phyloP scores from a whole-genome alignment of 2,113 vertebrate genomes.

The Tonatia bakeri region DNA sequence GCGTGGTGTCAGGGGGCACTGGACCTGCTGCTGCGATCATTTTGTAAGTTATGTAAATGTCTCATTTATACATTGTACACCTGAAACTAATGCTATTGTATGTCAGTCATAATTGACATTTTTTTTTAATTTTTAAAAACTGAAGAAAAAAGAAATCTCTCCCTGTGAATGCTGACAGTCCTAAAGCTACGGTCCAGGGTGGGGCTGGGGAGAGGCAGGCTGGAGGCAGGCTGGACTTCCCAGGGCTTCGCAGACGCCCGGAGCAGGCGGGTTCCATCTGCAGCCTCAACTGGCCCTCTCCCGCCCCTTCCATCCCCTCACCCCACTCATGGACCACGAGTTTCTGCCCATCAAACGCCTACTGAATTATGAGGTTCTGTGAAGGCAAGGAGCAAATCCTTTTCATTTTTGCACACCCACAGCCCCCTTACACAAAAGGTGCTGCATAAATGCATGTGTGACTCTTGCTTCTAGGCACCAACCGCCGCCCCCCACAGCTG shows the following conservation, averaged over 20 bases:
- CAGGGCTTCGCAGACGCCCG: not conserved
- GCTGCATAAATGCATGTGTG: not conserved
- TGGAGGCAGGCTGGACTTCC: not conserved
- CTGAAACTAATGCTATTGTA: not conserved
- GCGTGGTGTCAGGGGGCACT: too few relatives aligned
- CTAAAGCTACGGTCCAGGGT: not conserved
- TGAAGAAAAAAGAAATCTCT: not conserved
- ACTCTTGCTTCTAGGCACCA: not conserved
- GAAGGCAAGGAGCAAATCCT: not conserved
- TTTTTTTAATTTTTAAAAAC: not conserved
- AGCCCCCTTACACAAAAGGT: not conserved
- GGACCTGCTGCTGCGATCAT: too few relatives aligned
- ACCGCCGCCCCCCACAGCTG: not conserved
- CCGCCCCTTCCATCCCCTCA: rapidly evolving
- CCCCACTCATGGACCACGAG: not conserved
- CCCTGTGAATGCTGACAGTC: not conserved
- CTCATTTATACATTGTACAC: too few relatives aligned
- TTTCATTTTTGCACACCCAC: not conserved
- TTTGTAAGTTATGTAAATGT: too few relatives aligned
- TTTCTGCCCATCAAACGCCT: not conserved
- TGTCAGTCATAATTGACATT: not conserved
- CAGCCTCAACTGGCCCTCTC: too few relatives aligned
- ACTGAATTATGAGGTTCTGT: not conserved
- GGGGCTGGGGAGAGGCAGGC: not conserved
- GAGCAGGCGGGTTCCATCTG: not conserved